Percentiles rank a stretch among this genome's conserved stretches.
Evolutionary conservation across 2,888 invertebrate species (phyloP).

Genomic region (Hemithea aestivaria): DNA sequence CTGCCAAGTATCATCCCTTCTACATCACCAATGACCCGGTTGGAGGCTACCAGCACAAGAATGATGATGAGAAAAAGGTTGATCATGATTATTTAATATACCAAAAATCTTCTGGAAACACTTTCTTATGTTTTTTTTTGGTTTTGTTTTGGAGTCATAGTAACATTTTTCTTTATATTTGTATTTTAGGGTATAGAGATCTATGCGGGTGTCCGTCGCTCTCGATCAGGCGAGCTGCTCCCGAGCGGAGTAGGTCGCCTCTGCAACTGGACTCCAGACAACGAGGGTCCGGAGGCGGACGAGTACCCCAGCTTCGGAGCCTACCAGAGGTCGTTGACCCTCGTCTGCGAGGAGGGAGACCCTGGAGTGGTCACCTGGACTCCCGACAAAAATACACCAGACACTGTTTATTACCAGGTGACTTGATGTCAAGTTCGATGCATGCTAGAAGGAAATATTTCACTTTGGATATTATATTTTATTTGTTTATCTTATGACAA

Average conservation of each 20-base stretch:
- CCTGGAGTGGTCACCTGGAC: slow-evolving; percentile 93
- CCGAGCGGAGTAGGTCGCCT: slow-evolving; percentile 91
- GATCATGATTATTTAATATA: no score
- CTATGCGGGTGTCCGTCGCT: slow-evolving; percentile 88
- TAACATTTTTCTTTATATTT: no score
- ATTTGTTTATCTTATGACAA: background rate
- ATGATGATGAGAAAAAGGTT: slow-evolving; percentile 89
- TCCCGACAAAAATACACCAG: slow-evolving; percentile 91
- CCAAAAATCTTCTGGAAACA: no score
- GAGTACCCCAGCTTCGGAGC: slow-evolving; percentile 93
- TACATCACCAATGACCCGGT: slow-evolving; percentile 95
- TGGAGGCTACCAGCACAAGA: slow-evolving; percentile 93
- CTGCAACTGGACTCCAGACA: slow-evolving; percentile 92
- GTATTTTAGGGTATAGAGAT: slow-evolving; percentile 82
- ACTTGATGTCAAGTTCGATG: slow-evolving; percentile 12
- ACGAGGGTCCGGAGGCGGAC: slow-evolving; percentile 85
- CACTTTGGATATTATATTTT: no score
- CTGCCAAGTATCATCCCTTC: slow-evolving; percentile 94
- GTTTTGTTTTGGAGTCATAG: no score
- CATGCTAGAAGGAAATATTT: no score
- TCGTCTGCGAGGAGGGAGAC: slow-evolving; percentile 90
- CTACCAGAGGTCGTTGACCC: slow-evolving; percentile 89
- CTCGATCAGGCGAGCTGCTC: slow-evolving; percentile 82
- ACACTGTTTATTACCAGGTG: slow-evolving; percentile 96
- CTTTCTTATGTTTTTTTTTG: no score